phyloP scores from a whole-genome alignment of 53 echinoderm and acorn worm species.

The Holothuria leucospilota region DNA sequence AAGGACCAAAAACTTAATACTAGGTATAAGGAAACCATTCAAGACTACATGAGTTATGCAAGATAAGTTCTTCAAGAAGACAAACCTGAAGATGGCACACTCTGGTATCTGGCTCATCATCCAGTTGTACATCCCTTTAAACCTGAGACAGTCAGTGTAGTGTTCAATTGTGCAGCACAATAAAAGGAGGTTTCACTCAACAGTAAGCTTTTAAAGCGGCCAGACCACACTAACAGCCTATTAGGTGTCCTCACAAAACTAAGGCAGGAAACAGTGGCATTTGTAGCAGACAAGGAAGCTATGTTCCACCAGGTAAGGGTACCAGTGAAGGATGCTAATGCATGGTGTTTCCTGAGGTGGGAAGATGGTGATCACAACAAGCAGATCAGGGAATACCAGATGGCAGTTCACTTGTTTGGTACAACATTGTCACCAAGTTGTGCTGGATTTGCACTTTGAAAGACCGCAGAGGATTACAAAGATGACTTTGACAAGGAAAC shows the following conservation, averaged over 20 bases:
- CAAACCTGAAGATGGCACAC: not conserved
- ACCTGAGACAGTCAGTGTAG: constrained; percentile 35
- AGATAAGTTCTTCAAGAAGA: not conserved
- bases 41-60: constrained; percentile 61
- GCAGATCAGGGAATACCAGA: constrained; percentile 31
- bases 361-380: not conserved
- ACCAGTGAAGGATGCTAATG: too few relatives aligned
- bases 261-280: constrained; percentile 56
- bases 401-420: constrained; percentile 44
- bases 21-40: constrained; percentile 55
- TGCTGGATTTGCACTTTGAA: constrained; percentile 50
- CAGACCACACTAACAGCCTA: constrained; percentile 64
- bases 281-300: constrained; percentile 65
- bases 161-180: constrained; percentile 58
- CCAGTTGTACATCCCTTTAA: constrained; percentile 59
- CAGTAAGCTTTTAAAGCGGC: constrained; percentile 55
- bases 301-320: constrained; percentile 77
- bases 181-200: constrained; percentile 64
- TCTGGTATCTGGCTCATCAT: constrained; percentile 75
- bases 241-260: constrained; percentile 63
- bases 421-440: constrained; percentile 49
- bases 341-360: too few relatives aligned
- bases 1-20: constrained; percentile 47
- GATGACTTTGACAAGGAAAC: constrained; percentile 18
- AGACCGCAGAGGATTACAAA: constrained; percentile 24